Percentiles rank a stretch among this genome's conserved stretches.
Conservation (phyloP, 2,888 invertebrate species). For the Pimpla rufipes region DNA sequence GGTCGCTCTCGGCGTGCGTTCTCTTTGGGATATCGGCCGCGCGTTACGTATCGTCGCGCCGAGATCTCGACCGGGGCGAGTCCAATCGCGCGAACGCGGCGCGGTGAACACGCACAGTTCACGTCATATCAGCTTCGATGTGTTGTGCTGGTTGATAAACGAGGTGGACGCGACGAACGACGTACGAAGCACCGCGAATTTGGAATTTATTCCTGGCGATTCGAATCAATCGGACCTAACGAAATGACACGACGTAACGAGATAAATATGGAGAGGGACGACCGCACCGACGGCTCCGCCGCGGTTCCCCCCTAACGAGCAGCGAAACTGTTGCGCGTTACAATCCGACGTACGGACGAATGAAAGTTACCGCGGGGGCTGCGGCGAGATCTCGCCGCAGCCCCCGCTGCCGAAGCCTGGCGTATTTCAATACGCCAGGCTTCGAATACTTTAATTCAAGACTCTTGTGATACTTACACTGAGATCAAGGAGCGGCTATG, state of each 20-base stretch:
- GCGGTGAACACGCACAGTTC: slow-evolving; percentile 29
- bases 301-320: slow-evolving; percentile 68
- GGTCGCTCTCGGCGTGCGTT: not conserved
- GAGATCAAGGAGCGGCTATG: too few relatives aligned
- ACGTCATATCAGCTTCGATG: slow-evolving; percentile 46
- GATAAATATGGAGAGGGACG: slow-evolving; percentile 12
- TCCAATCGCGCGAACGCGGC: slow-evolving; percentile 58
- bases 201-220: slow-evolving; percentile 76
- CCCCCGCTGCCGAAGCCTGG: too few relatives aligned
- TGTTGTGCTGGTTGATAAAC: not conserved
- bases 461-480: too few relatives aligned
- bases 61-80: slow-evolving; percentile 61
- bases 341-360: slow-evolving; percentile 37
- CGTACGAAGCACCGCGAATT: too few relatives aligned
- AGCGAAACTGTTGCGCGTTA: slow-evolving; percentile 66
- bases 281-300: slow-evolving; percentile 27
- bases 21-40: slow-evolving; percentile 13
- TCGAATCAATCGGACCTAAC: slow-evolving; percentile 75
- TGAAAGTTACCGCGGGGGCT: slow-evolving; percentile 48
- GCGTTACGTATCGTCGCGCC: slow-evolving; percentile 6
- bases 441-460: too few relatives aligned
- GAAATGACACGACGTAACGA: slow-evolving; percentile 39
- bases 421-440: slow-evolving; percentile 39
- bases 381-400: too few relatives aligned
- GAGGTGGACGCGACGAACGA: too few relatives aligned